Base-by-base conservation (phyloP, 1,140 invertebrate species). In the Melanaphis sacchari region DNA sequence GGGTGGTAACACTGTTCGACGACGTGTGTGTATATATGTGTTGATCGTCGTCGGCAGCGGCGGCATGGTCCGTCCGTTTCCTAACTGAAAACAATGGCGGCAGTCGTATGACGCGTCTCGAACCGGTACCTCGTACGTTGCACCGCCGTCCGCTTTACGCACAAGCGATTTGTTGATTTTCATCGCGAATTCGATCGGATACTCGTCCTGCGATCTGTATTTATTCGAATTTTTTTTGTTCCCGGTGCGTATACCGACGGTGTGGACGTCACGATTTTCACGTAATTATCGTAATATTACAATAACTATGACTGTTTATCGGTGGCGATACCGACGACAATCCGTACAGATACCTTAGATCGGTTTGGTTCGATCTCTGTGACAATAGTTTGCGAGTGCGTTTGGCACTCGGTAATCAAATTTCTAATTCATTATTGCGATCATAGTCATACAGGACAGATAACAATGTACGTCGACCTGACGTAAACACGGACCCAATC, bases 51-150 rank as follows among this genome's bases (percentile, higher is more conserved):
- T 24, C 91, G 91, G 90, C 43, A 66, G 66, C 90, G 66, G 91
- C 91, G 91, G 91, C 91, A 93, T 93, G 91, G 91, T 90, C 91
- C 91, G 91, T 93, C 81, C 91, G 91, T 93, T 93, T 93, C 91
- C 91, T 85, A 93, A 93, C 91, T 93, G 91, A 93, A 85, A 93
- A 93, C 91, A 93, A 93, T 93, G 91, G 91, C 91, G 91, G 46
- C 91, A 93, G 91, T 93, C 91, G 91, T 93, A 93, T 85, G 91
- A 93, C 91, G 91, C 91, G 91, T 93, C 46, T 85, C 46, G 81
- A 40, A 40, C 24, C 26, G 66, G 81, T 15, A 93, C 24, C 15
- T 81, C 81, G 91, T 85, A n/a, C 46, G 81, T 52, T 26, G 38
- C 36, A 7, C 31, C 81, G 36, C 24, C 91, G 43, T 93, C 36